Percentiles rank a stretch among this genome's conserved stretches.
These are phyloP conservation scores for Prionailurus bengalensis DNA, from an alignment of 2,113 vertebrate species.

Conservation along the genomic window DNA sequence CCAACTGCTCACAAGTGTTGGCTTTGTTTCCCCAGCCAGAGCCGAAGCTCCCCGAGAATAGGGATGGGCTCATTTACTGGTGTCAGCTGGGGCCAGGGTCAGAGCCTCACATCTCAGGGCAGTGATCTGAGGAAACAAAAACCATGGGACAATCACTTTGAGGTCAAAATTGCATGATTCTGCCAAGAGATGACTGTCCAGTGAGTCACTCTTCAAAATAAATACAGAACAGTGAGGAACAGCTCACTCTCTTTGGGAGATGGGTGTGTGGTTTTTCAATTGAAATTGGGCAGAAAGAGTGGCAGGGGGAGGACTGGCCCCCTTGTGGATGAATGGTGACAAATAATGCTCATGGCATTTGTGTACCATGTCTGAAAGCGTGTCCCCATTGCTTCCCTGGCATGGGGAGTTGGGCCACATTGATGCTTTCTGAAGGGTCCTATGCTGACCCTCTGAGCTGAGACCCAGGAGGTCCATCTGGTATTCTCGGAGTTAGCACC, in stretches of 20 bases:
- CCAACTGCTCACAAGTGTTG: constrained; percentile 49
- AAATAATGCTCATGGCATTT: not conserved
- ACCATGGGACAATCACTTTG: not conserved
- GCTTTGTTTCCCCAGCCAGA: constrained; percentile 40
- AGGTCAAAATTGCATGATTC: not conserved
- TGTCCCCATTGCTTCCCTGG: not conserved
- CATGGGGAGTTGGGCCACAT: not conserved
- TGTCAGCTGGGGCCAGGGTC: not conserved
- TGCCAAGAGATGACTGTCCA: constrained; percentile 21
- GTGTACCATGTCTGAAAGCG: not conserved
- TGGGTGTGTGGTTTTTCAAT: not conserved
- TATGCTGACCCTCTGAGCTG: not conserved
- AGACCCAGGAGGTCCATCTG: not conserved
- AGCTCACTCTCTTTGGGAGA: not conserved
- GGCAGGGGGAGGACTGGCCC: not conserved
- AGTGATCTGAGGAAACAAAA: not conserved
- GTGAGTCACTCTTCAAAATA: not conserved
- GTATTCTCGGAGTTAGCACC: not conserved
- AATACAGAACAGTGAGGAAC: not conserved
- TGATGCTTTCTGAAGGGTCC: not conserved
- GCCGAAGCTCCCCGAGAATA: not conserved
- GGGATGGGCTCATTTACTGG: not conserved
- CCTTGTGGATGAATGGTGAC: not conserved
- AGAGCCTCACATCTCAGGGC: not conserved
- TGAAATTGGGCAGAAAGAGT: not conserved